Evolutionary conservation across 2,888 invertebrate species (phyloP).

Genomic region (Caenorhabditis japonica): DNA sequence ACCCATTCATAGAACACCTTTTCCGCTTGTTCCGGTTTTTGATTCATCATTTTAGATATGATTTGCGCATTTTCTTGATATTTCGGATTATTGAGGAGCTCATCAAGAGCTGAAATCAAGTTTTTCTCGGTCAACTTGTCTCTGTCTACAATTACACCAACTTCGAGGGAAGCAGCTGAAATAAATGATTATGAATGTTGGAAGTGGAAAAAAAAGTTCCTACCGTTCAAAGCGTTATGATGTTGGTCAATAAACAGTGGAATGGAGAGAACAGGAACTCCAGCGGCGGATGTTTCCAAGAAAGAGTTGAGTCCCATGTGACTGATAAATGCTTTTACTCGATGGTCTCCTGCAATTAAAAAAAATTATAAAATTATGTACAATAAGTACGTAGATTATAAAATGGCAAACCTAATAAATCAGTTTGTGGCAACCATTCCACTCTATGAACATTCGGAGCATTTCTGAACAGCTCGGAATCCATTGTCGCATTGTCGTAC

Average conservation of each 20-base stretch:
- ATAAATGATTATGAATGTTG: no score
- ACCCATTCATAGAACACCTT: conserved; percentile 49
- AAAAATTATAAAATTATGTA: no score
- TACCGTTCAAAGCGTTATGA: conserved; percentile 49
- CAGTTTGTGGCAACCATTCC: conserved; percentile 68
- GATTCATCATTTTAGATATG: conserved; percentile 45
- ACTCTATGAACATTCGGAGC: conserved; percentile 56
- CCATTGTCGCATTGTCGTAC: conserved; percentile 53
- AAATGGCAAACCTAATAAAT: conserved; percentile 25
- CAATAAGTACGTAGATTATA: background rate
- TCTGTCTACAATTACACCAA: conserved; percentile 38
- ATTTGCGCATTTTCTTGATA: conserved; percentile 42
- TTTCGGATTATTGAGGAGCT: conserved; percentile 34
- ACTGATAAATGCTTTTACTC: conserved; percentile 61
- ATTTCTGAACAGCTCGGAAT: conserved; percentile 46
- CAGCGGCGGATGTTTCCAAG: conserved; percentile 56
- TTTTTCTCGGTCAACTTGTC: conserved; percentile 35
- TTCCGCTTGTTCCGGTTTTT: conserved; percentile 44
- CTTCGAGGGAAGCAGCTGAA: conserved; percentile 33
- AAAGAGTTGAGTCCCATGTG: conserved; percentile 66
- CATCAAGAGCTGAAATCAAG: conserved; percentile 22
- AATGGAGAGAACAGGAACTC: conserved; percentile 61
- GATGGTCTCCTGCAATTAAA: conserved; percentile 46
- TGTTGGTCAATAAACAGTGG: conserved; percentile 66
- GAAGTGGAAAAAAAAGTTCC: background rate